phyloP scores from a whole-genome alignment of 2,888 invertebrate species.

The Andrena hattorfiana region DNA sequence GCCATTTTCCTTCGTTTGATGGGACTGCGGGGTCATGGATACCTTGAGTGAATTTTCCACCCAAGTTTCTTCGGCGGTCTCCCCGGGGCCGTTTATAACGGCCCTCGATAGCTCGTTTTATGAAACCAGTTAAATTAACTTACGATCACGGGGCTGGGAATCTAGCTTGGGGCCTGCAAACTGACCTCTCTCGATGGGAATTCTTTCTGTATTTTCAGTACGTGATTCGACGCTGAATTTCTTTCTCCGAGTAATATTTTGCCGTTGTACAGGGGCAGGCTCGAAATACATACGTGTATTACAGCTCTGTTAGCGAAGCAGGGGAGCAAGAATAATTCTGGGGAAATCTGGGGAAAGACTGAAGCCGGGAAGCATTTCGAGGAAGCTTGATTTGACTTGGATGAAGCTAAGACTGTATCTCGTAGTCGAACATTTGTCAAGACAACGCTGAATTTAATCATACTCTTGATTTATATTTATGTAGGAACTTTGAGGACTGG shows the following conservation, averaged over 20 bases:
- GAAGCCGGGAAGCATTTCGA: neutral
- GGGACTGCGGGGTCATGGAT: constrained; percentile 30
- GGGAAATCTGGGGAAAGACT: neutral
- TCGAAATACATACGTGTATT: neutral
- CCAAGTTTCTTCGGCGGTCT: constrained; percentile 30
- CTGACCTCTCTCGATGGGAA: neutral
- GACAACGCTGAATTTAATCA: neutral
- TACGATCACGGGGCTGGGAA: constrained; percentile 19
- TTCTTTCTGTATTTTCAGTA: neutral
- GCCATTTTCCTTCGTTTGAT: constrained; percentile 57
- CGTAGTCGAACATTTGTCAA: constrained; percentile 14
- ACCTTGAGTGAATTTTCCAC: constrained; percentile 46
- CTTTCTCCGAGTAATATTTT: neutral
- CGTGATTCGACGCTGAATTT: neutral
- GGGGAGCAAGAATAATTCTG: neutral
- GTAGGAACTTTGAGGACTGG: no score
- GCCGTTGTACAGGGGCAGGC: neutral
- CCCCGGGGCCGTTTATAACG: constrained; percentile 15
- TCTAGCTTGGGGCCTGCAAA: neutral
- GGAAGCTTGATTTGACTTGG: constrained; percentile 13
- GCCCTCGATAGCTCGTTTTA: constrained; percentile 31
- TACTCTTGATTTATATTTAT: neutral
- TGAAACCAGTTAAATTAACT: constrained; percentile 34
- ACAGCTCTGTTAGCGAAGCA: neutral
- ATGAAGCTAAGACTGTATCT: neutral